These are phyloP conservation scores for Xestia sexstrigata DNA, from an alignment of 2,888 invertebrate genomes.

Conservation along the genomic window DNA sequence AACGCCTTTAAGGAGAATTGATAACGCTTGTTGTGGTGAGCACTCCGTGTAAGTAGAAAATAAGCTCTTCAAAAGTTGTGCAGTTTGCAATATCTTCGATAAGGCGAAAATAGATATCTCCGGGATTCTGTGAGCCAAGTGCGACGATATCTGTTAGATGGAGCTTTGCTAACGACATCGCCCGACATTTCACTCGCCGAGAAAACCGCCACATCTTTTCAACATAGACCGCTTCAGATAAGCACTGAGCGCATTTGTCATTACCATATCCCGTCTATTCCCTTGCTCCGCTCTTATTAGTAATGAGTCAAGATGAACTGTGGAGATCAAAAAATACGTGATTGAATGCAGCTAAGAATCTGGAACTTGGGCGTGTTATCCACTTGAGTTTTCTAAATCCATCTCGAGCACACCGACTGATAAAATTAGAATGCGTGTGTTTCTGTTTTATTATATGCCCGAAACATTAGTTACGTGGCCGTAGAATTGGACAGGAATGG, in stretches of 20 bases:
- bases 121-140: constrained; percentile 70
- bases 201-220: constrained; percentile 81
- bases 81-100: constrained; percentile 72
- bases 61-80: constrained; percentile 65
- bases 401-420: constrained; percentile 72
- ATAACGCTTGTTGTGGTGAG: constrained; percentile 51
- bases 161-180: constrained; percentile 77
- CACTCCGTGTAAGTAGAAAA: constrained; percentile 53
- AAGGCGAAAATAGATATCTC: constrained; percentile 78
- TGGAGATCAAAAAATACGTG: constrained; percentile 60
- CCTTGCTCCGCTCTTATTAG: constrained; percentile 57
- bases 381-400: constrained; percentile 73
- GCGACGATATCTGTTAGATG: constrained; percentile 78
- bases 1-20: constrained; percentile 17
- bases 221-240: constrained; percentile 77
- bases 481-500: constrained; percentile 74
- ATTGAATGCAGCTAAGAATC: constrained; percentile 63
- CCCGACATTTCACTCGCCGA: constrained; percentile 78
- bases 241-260: constrained; percentile 82
- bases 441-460: constrained; percentile 70
- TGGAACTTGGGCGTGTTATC: constrained; percentile 66
- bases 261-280: constrained; percentile 79
- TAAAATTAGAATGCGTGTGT: constrained; percentile 76
- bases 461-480: constrained; percentile 78
- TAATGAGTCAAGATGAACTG: constrained; percentile 52